Conservation (phyloP, 64 coral and sea anemone genomes). For the Pocillopora verrucosa region DNA sequence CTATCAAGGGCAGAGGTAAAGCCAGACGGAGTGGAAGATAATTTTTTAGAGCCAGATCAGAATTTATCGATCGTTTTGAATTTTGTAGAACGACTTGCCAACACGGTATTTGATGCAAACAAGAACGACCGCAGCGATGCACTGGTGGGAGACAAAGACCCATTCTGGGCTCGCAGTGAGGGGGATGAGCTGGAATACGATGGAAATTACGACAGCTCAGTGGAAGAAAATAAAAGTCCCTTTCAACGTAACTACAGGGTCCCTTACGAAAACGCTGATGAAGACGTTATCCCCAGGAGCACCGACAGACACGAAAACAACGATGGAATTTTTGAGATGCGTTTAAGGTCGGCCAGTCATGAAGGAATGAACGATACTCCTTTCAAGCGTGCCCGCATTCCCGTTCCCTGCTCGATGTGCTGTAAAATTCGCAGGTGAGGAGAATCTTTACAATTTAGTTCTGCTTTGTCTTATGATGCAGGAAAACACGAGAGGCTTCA, state of each 20-base stretch:
- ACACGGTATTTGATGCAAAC: too few relatives aligned
- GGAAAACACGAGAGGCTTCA: too few relatives aligned
- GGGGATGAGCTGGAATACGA: background rate
- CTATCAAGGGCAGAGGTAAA: too few relatives aligned
- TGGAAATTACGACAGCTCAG: slow-evolving; percentile 4
- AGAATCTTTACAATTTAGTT: background rate
- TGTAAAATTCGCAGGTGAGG: background rate
- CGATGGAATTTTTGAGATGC: background rate
- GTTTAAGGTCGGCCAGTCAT: background rate
- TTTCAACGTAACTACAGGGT: background rate
- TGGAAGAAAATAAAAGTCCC: background rate
- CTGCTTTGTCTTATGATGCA: too few relatives aligned
- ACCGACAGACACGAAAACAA: background rate
- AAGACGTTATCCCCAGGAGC: background rate
- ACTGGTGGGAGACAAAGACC: too few relatives aligned
- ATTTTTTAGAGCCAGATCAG: too few relatives aligned
- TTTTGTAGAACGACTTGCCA: too few relatives aligned
- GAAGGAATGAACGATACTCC: background rate
- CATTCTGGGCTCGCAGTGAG: background rate
- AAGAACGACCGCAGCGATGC: background rate
- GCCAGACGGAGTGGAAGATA: too few relatives aligned
- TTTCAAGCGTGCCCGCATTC: background rate
- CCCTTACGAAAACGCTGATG: background rate
- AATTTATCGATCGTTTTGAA: too few relatives aligned
- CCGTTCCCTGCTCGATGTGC: background rate